A percentile compares a stretch with the other conserved stretches of the same genome.
Evolutionary conservation across 2,888 invertebrate genomes (phyloP).

Genomic region (Pandemis corylana): DNA sequence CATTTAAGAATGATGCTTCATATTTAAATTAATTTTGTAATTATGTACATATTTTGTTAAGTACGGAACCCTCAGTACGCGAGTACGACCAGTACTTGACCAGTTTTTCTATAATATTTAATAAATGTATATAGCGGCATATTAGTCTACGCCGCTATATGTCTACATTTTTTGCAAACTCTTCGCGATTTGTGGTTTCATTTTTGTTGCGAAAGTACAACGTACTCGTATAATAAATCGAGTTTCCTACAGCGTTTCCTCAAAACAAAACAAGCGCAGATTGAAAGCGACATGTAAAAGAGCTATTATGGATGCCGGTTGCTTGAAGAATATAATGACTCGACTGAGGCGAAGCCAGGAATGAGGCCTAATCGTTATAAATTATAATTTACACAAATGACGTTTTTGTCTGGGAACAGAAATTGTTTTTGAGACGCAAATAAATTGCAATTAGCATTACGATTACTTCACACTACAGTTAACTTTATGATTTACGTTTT

Average conservation of each 20-base stretch:
- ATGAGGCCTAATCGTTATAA: neutral
- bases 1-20: no score
- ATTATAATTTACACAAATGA: neutral
- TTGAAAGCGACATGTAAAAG: conserved; percentile 8
- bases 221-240: neutral
- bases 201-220: neutral
- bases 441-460: neutral
- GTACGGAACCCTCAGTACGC: no score
- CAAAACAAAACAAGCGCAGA: neutral
- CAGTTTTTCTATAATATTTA: no score
- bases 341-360: neutral
- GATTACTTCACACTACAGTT: neutral
- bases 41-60: no score
- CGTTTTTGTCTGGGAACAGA: neutral
- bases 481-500: conserved; percentile 47
- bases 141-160: neutral
- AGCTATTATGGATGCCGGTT: conserved; percentile 1
- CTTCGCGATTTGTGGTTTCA: neutral
- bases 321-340: conserved; percentile 2
- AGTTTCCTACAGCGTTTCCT: neutral
- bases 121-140: no score
- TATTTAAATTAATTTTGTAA: no score
- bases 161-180: neutral
- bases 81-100: no score
- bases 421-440: neutral